phyloP scores from a whole-genome alignment of 2,113 vertebrate species.

The Myiozetetes cayanensis region DNA sequence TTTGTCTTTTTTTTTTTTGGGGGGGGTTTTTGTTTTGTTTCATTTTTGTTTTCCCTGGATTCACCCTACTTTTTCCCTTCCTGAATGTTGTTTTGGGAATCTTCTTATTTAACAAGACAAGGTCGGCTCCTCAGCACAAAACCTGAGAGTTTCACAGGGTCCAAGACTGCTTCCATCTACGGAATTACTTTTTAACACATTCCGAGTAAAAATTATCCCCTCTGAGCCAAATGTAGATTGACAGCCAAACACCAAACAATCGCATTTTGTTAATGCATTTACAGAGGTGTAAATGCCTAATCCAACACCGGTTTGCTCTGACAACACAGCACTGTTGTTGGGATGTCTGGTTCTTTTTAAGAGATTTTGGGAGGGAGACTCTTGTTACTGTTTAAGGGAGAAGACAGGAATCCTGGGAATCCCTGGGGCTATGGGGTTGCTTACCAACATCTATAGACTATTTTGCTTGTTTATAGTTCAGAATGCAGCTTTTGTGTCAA shows the following conservation, averaged over 20 bases:
- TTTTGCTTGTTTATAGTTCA: background rate
- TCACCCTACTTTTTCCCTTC: background rate
- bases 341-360: background rate
- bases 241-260: conserved; percentile 54
- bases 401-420: background rate
- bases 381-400: background rate
- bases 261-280: conserved; percentile 62
- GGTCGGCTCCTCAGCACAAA: conserved; percentile 7
- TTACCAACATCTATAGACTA: background rate
- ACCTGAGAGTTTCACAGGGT: conserved; percentile 23
- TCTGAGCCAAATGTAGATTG: conserved; percentile 59
- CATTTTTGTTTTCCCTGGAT: background rate
- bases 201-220: conserved; percentile 28
- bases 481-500: conserved; percentile 6
- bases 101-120: conserved; percentile 40
- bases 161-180: background rate
- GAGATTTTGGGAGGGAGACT: background rate
- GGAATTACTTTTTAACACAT: conserved; percentile 49
- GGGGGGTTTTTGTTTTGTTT: background rate
- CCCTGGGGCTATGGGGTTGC: background rate
- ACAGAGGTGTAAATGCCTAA: conserved; percentile 55
- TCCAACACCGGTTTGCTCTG: background rate
- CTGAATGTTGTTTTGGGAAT: background rate
- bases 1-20: background rate
- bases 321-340: background rate